Evolutionary conservation across 2,113 vertebrate species (phyloP).

Genomic region (Gymnocephalus cernua): DNA sequence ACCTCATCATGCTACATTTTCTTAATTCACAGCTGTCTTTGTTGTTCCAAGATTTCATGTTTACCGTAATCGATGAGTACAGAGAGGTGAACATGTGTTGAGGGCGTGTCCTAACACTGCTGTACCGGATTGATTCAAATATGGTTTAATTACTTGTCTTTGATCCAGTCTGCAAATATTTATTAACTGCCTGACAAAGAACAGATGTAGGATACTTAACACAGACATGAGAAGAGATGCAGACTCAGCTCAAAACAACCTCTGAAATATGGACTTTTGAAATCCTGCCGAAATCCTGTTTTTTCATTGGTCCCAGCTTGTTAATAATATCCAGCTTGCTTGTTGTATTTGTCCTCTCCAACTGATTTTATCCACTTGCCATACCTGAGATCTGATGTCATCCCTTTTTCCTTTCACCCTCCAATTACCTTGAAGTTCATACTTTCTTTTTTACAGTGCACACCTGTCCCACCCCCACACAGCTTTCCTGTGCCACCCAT

Average conservation of each 20-base stretch:
- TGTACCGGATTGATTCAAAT: conserved; percentile 29
- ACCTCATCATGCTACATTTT: conserved; percentile 12
- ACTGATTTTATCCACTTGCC: conserved; percentile 26
- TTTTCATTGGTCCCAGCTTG: conserved; percentile 8
- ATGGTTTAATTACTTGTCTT: conserved; percentile 35
- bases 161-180: conserved; percentile 47
- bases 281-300: conserved; percentile 26
- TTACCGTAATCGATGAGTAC: conserved; percentile 24
- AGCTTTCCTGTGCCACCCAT: conserved; percentile 45
- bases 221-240: conserved; percentile 24
- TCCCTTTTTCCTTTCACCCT: conserved; percentile 17
- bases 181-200: conserved; percentile 47
- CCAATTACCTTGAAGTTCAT: conserved; percentile 59
- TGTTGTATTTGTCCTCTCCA: conserved; percentile 27
- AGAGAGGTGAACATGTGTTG: conserved; percentile 50
- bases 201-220: conserved; percentile 49
- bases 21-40: conserved; percentile 14
- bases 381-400: conserved; percentile 57
- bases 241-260: conserved; percentile 41
- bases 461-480: conserved; percentile 48
- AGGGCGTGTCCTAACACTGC: background rate
- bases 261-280: conserved; percentile 45
- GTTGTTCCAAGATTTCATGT: conserved; percentile 15
- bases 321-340: conserved; percentile 22
- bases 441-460: conserved; percentile 13